A percentile compares a stretch with the other conserved stretches of the same genome.
Conservation (phyloP, 2,113 vertebrate genomes). For the Anolis sagrei region DNA sequence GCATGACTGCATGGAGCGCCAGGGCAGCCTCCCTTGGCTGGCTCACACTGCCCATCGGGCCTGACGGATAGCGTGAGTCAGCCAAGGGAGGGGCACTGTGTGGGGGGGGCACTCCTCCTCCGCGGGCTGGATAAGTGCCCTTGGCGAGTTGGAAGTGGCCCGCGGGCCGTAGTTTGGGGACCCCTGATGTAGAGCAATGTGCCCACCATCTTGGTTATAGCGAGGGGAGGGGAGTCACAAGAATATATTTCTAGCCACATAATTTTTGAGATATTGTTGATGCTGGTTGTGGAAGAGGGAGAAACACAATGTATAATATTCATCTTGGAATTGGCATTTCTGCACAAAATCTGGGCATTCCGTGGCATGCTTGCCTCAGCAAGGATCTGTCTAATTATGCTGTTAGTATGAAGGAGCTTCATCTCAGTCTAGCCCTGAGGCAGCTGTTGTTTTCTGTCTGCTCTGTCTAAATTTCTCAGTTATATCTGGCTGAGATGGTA, state of each 20-base stretch:
- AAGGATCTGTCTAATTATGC: neutral
- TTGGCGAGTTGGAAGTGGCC: too few species aligned
- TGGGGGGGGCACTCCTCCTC: too few species aligned
- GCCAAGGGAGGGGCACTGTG: too few species aligned
- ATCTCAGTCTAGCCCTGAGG: neutral
- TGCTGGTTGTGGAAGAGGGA: neutral
- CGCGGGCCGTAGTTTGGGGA: too few species aligned
- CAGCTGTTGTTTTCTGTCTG: neutral
- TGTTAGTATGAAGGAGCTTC: neutral
- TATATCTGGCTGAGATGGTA: neutral
- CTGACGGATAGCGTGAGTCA: too few species aligned
- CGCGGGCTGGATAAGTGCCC: too few species aligned
- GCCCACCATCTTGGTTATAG: neutral
- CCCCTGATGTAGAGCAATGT: neutral
- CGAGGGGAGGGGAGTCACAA: neutral
- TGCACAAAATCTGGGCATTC: neutral
- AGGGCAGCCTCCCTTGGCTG: too few species aligned
- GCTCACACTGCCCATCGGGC: too few species aligned
- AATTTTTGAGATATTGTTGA: neutral
- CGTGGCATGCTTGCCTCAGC: neutral
- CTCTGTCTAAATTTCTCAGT: neutral
- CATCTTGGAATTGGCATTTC: neutral
- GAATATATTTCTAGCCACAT: neutral
- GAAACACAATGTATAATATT: neutral
- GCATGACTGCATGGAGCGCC: too few species aligned